Evolutionary conservation across 2,888 invertebrate genomes (phyloP).

Genomic region (Hecatera dysodea): DNA sequence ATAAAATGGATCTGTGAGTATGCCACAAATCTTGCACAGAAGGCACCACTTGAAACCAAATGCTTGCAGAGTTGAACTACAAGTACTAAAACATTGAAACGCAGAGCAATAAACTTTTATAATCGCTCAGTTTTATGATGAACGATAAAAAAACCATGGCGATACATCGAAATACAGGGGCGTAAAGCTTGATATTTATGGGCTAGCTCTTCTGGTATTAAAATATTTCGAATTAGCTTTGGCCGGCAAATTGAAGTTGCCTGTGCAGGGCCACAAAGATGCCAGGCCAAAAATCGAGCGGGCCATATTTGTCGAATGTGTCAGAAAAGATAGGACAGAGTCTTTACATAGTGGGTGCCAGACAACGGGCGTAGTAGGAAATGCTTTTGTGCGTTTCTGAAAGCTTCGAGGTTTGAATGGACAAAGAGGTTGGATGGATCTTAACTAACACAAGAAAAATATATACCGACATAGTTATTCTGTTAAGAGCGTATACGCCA

Average conservation of each 20-base stretch:
- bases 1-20: neutral
- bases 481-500: too few species aligned
- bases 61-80: conserved; percentile 9
- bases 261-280: too few species aligned
- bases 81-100: conserved; percentile 35
- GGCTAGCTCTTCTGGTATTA: conserved; percentile 8
- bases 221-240: neutral
- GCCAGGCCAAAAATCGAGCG: too few species aligned
- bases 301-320: too few species aligned
- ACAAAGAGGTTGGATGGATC: too few species aligned
- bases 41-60: conserved; percentile 23
- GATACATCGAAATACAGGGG: conserved; percentile 25
- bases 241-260: neutral
- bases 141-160: conserved; percentile 38
- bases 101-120: conserved; percentile 19
- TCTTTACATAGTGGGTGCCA: too few species aligned
- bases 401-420: neutral
- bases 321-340: too few species aligned
- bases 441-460: too few species aligned
- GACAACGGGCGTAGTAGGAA: too few species aligned
- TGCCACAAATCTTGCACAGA: conserved; percentile 30
- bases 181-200: conserved; percentile 42
- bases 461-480: too few species aligned
- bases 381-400: too few species aligned
- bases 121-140: conserved; percentile 42